Evolutionary conservation across 2,113 vertebrate species (phyloP).

Genomic region (Nestor notabilis): DNA sequence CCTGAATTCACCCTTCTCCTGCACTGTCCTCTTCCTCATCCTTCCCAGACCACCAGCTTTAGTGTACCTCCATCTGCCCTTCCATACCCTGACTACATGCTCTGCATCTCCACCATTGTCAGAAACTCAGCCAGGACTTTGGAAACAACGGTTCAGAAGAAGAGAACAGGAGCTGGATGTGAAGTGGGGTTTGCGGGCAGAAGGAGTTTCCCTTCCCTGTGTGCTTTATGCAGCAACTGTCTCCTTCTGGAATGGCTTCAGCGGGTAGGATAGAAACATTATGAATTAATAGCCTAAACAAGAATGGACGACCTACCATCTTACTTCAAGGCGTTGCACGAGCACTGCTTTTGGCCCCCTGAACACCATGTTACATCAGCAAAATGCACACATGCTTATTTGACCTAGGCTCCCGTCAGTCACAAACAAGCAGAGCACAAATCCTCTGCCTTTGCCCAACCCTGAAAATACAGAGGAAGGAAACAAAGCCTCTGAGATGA

Average conservation of each 20-base stretch:
- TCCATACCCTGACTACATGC: neutral
- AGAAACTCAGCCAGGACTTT: neutral
- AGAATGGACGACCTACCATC: neutral
- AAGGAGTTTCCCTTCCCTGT: neutral
- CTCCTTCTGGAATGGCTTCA: neutral
- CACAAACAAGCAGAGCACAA: neutral
- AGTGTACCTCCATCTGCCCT: neutral
- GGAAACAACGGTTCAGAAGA: neutral
- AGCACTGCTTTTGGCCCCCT: neutral
- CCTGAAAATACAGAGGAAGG: neutral
- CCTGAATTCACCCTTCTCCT: neutral
- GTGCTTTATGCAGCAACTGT: neutral
- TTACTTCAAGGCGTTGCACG: neutral
- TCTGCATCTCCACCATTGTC: neutral
- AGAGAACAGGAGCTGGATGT: neutral
- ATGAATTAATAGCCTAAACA: neutral
- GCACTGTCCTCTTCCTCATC: neutral
- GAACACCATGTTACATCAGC: neutral
- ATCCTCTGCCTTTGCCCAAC: neutral
- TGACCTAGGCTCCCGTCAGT: neutral
- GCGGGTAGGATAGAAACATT: neutral
- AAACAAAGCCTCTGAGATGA: neutral
- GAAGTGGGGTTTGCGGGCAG: fast-evolving
- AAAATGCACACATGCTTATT: neutral
- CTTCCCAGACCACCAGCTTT: neutral